Evolutionary conservation across 2,888 invertebrate genomes (phyloP), one percentile per base, ranked within the genome.

Genomic region (Noctua janthina): DNA sequence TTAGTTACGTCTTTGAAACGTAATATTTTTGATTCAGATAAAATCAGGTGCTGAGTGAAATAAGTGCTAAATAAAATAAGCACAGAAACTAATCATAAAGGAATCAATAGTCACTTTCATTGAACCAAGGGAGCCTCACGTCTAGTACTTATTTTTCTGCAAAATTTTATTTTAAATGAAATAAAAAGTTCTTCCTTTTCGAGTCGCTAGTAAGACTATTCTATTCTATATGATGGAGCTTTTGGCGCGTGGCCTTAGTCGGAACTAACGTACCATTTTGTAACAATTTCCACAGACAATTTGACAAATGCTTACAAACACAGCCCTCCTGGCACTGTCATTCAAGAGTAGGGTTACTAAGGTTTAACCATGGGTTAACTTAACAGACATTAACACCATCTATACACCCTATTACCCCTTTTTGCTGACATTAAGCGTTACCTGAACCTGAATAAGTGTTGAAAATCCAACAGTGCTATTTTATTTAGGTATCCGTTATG

Each of bases 21-120:
- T 46, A 43, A 77, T 79, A 69, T 77, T 84, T 88, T 85, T 64
- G 6, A 43, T 64, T 23, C n/a, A 51, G 70, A 79, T 79, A 87
- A 79, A 76, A 43, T 71, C 49, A 23, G 2, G 39, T 54, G 66
- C 43, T 1, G 29, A 68, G 46, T 76, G 23, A 17, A 74, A 39
- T 78, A 62, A 4, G 35, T 51, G n/a, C 7, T 23, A 11, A 23
- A 29, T 35, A 35, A 17, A 71, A 56, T 54, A 35, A 23, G n/a
- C 1, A 20, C 13, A 56, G 43, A 49, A 46, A 54, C 2, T 43
- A 49, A 20, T 54, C 35, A 43, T 49, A 79, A 20, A 39, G 2
- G 43, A 67, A 67, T 43, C 39, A 43, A 46, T 68, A 15, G 67
- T n/a, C 43, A 43, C 13, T 67, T 43, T 43, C 23, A 43, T 67